Conservation (phyloP, 2,888 invertebrate genomes). For the Amiota mariae region DNA sequence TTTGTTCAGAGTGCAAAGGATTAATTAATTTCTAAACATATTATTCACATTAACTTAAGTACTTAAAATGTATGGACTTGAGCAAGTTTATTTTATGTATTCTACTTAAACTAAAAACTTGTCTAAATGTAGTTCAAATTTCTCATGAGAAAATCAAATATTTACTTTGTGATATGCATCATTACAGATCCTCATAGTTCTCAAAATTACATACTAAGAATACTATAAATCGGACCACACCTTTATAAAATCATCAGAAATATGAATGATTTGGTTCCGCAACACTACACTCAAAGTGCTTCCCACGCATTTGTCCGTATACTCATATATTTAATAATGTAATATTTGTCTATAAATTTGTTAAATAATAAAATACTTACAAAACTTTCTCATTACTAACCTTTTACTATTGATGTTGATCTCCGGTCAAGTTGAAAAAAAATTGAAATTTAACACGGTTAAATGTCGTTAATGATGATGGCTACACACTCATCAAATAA, state of each 20-base stretch:
- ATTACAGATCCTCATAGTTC: no score
- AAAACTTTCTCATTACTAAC: background rate
- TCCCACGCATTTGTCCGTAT: background rate
- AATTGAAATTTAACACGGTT: slow-evolving; percentile 47
- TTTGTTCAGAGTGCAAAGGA: no score
- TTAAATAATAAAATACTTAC: background rate
- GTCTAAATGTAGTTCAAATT: background rate
- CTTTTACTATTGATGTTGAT: slow-evolving; percentile 36
- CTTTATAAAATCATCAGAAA: background rate
- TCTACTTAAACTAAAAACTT: background rate
- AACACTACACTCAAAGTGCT: slow-evolving; percentile 3
- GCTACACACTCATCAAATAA: no score
- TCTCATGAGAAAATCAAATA: background rate
- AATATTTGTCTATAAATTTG: background rate
- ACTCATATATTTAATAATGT: background rate
- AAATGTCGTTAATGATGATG: slow-evolving; percentile 43
- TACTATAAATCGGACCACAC: background rate
- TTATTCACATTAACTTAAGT: no score
- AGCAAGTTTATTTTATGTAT: no score
- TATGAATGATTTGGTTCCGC: slow-evolving; percentile 21
- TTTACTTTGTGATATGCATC: background rate
- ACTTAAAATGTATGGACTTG: no score
- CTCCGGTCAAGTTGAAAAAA: slow-evolving; percentile 46
- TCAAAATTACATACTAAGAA: no score
- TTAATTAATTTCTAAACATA: no score